A percentile compares a stretch with the other conserved stretches of the same genome.
phyloP scores from a whole-genome alignment of 2,797 vertebrate species.

The Vipera ursinii region DNA sequence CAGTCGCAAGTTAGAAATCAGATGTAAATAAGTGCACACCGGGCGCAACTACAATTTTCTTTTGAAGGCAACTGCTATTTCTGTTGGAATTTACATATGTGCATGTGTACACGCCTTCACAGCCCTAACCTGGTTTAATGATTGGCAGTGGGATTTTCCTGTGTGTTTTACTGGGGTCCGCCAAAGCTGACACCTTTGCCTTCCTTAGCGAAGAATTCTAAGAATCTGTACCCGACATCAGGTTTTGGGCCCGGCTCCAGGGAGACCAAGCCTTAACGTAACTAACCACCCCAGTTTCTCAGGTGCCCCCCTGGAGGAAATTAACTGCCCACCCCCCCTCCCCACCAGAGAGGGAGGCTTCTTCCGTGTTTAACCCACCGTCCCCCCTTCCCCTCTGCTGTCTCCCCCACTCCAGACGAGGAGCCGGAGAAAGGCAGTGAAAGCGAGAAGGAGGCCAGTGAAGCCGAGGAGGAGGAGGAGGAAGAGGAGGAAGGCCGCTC shows the following conservation, averaged over 20 bases:
- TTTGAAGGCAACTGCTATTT: too few relatives aligned
- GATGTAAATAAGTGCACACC: background rate
- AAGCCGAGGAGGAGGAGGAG: conserved; percentile 48
- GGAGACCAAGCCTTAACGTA: too few relatives aligned
- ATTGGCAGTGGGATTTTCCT: background rate
- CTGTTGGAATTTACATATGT: background rate
- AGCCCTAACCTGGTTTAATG: background rate
- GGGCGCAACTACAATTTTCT: fast-evolving
- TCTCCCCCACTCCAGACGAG: conserved; percentile 69
- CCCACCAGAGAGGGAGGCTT: background rate
- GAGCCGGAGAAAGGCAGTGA: conserved; percentile 86
- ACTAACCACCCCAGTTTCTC: background rate
- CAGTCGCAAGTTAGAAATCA: background rate
- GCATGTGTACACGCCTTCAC: background rate
- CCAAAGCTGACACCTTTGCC: background rate
- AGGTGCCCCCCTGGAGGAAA: background rate
- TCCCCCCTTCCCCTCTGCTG: background rate
- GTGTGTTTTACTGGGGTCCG: background rate
- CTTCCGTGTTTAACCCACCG: fast-evolving
- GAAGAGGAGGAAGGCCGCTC: conserved; percentile 56
- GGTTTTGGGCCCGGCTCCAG: background rate
- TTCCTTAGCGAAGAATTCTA: background rate
- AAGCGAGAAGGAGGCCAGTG: conserved; percentile 75
- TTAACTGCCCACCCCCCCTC: background rate
- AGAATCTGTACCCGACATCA: background rate